phyloP scores from a whole-genome alignment of 92 coral and sea anemone species.

The Meandrina meandrites region DNA sequence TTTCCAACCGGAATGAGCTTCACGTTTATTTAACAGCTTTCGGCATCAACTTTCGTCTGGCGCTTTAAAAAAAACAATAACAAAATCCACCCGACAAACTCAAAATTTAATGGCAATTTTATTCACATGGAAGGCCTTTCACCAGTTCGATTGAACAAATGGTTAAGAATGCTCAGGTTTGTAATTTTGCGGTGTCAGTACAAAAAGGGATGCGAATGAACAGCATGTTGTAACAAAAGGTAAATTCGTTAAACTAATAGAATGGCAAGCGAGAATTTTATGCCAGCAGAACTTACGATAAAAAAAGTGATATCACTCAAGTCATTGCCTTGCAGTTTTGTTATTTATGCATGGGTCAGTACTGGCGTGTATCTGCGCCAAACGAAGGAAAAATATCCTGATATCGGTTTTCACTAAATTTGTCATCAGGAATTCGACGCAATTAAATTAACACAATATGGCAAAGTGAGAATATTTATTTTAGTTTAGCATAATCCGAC shows the following conservation, averaged over 20 bases:
- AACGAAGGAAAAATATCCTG: neutral
- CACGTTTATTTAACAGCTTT: neutral
- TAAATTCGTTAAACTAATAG: neutral
- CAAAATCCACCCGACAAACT: neutral
- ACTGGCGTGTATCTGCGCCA: neutral
- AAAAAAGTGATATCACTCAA: neutral
- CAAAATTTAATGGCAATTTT: neutral
- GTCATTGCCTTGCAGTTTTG: neutral
- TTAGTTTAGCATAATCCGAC: neutral
- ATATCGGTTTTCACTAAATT: neutral
- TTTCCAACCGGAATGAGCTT: neutral
- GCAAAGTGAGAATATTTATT: conserved; percentile 2
- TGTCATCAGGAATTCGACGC: neutral
- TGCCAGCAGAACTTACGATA: neutral
- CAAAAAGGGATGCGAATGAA: neutral
- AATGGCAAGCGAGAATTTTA: neutral
- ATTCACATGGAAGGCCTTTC: neutral
- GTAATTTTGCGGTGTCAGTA: neutral
- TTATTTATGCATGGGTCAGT: neutral
- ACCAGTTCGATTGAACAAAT: neutral
- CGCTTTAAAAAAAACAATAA: neutral
- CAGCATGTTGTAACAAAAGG: neutral
- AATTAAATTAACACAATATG: neutral
- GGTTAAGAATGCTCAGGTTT: neutral
- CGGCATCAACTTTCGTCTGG: neutral